phyloP scores from a whole-genome alignment of 2,113 vertebrate species.

The Nanger granti region DNA sequence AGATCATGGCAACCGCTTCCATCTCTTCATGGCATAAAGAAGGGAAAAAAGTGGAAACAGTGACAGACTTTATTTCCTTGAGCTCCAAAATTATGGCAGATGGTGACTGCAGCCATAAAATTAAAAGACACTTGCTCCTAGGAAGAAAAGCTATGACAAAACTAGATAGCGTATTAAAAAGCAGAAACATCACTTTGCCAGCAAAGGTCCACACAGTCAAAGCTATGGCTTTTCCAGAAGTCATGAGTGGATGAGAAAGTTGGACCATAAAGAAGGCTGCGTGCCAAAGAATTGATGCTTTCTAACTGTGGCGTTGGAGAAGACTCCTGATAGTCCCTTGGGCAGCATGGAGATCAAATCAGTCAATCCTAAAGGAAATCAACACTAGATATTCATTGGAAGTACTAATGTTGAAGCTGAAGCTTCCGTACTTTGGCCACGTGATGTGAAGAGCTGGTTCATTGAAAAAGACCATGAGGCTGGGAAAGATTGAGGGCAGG shows the following conservation, averaged over 20 bases:
- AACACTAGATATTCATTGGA: background rate
- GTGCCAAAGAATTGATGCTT: background rate
- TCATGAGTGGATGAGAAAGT: background rate
- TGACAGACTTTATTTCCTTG: background rate
- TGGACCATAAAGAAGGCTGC: background rate
- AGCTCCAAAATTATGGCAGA: background rate
- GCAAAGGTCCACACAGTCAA: background rate
- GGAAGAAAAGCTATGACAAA: background rate
- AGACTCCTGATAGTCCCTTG: background rate
- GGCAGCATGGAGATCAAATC: background rate
- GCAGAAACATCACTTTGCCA: background rate
- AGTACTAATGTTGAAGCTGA: background rate
- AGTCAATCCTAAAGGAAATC: background rate
- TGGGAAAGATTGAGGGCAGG: background rate
- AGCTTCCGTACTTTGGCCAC: background rate
- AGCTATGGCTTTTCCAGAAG: background rate
- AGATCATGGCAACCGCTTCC: background rate
- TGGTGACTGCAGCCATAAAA: background rate
- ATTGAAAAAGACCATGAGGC: background rate
- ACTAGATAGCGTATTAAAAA: background rate
- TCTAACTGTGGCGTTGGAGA: background rate
- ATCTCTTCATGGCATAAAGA: background rate
- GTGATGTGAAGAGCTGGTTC: background rate
- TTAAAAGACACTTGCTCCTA: background rate
- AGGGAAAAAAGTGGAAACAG: background rate